These are phyloP conservation scores for Lithosia quadra DNA, from an alignment of 2,888 invertebrate species.

Conservation along the genomic window DNA sequence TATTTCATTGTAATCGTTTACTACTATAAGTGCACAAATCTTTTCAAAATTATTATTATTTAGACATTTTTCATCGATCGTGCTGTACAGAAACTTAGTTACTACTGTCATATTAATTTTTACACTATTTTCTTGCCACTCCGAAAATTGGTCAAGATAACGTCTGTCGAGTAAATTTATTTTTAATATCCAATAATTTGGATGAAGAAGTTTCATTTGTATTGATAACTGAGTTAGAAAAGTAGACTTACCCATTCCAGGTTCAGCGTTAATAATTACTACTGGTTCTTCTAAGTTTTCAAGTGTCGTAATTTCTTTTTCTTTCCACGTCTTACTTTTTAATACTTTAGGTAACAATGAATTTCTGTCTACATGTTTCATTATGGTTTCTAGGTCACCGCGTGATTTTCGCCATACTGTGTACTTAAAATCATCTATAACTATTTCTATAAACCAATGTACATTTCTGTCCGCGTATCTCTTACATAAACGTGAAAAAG, in stretches of 20 bases:
- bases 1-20: slow-evolving; percentile 15
- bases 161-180: slow-evolving; percentile 37
- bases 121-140: slow-evolving; percentile 19
- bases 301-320: slow-evolving; percentile 15
- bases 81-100: slow-evolving; percentile 24
- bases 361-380: slow-evolving; percentile 25
- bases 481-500: slow-evolving; percentile 18
- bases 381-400: slow-evolving; percentile 26
- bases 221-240: slow-evolving; percentile 44
- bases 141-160: slow-evolving; percentile 17
- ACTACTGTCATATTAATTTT: slow-evolving; percentile 17
- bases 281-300: slow-evolving; percentile 35
- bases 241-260: slow-evolving; percentile 53
- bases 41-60: not conserved
- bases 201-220: slow-evolving; percentile 37
- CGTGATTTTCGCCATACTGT: slow-evolving; percentile 33
- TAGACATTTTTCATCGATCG: no score
- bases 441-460: slow-evolving; percentile 35
- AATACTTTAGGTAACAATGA: not conserved
- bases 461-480: slow-evolving; percentile 20
- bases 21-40: slow-evolving; percentile 6
- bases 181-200: slow-evolving; percentile 40
- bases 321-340: no score
- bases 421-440: not conserved
- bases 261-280: slow-evolving; percentile 41